Conservation (phyloP, 2,113 vertebrate genomes). For the Phocoena sinus region DNA sequence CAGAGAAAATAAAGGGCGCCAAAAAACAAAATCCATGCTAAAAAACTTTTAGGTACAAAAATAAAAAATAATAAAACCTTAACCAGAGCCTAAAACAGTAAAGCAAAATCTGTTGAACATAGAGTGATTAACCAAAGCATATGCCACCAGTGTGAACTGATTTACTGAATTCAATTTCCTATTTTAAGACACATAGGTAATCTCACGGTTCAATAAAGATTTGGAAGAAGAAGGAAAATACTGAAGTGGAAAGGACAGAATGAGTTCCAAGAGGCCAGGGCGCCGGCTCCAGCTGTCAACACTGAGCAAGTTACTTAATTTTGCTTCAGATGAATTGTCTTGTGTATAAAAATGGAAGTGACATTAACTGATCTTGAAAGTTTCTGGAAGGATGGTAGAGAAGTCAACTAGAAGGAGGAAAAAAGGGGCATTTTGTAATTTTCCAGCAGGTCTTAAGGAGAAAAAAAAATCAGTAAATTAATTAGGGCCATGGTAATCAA, state of each 20-base stretch:
- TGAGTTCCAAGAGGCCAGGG: background rate
- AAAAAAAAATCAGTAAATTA: constrained; percentile 49
- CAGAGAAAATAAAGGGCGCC: background rate
- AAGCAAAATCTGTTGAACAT: background rate
- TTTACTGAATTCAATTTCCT: background rate
- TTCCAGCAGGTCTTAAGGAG: background rate
- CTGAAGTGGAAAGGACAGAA: background rate
- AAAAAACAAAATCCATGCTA: background rate
- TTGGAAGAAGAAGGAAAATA: background rate
- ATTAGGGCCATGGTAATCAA: constrained; percentile 69
- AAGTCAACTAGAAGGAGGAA: background rate
- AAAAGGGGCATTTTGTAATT: constrained; percentile 17
- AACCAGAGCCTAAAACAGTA: background rate
- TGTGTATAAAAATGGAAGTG: background rate
- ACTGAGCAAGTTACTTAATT: constrained; percentile 23
- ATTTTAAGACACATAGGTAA: constrained; percentile 30
- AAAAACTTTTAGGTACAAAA: background rate
- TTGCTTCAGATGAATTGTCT: background rate
- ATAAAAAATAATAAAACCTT: constrained; percentile 1
- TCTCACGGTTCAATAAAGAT: background rate
- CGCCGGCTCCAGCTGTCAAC: background rate
- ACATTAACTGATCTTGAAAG: constrained; percentile 15
- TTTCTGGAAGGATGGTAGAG: constrained; percentile 3
- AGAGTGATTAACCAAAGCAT: background rate
- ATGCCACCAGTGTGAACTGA: background rate